A percentile compares a stretch with the other conserved stretches of the same genome.
Evolutionary conservation across 2,888 invertebrate genomes (phyloP).

Genomic region (Drosophila crucigera): DNA sequence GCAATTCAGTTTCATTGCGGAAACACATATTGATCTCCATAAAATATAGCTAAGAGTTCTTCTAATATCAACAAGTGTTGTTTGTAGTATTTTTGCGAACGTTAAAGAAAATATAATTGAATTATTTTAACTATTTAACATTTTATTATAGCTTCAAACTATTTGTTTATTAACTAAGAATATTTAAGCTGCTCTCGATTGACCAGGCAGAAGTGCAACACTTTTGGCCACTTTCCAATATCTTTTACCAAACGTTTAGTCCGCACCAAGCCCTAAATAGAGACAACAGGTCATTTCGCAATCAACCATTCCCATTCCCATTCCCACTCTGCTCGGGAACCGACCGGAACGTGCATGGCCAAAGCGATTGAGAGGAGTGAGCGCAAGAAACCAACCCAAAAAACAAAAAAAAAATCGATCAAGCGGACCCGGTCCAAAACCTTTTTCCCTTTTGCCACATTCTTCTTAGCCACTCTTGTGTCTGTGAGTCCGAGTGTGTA

Average conservation of each 20-base stretch:
- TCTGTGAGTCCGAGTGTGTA: slow-evolving; percentile 5
- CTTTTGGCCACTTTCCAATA: slow-evolving; percentile 52
- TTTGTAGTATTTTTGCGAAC: neutral
- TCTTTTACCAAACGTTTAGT: slow-evolving; percentile 48
- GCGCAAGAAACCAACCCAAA: slow-evolving; percentile 50
- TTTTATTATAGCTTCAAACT: neutral
- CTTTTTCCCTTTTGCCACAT: slow-evolving; percentile 64
- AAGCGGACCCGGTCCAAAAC: slow-evolving; percentile 43
- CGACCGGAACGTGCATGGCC: slow-evolving; percentile 58
- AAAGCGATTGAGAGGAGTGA: slow-evolving; percentile 60
- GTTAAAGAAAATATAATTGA: neutral
- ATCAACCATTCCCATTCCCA: slow-evolving; percentile 29
- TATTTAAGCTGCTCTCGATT: slow-evolving; percentile 18
- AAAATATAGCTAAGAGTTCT: too few relatives aligned
- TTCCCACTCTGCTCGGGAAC: slow-evolving; percentile 12
- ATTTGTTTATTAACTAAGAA: slow-evolving; percentile 1
- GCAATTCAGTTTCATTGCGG: neutral
- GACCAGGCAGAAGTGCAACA: slow-evolving; percentile 20
- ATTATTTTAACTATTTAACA: neutral
- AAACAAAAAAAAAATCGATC: slow-evolving; percentile 32
- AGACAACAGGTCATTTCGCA: slow-evolving; percentile 63
- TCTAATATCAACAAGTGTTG: neutral
- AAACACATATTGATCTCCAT: neutral
- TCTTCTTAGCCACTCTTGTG: slow-evolving; percentile 26
- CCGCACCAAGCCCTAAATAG: slow-evolving; percentile 56